phyloP scores from a whole-genome alignment of 2,797 vertebrate species.

The Salmo trutta region DNA sequence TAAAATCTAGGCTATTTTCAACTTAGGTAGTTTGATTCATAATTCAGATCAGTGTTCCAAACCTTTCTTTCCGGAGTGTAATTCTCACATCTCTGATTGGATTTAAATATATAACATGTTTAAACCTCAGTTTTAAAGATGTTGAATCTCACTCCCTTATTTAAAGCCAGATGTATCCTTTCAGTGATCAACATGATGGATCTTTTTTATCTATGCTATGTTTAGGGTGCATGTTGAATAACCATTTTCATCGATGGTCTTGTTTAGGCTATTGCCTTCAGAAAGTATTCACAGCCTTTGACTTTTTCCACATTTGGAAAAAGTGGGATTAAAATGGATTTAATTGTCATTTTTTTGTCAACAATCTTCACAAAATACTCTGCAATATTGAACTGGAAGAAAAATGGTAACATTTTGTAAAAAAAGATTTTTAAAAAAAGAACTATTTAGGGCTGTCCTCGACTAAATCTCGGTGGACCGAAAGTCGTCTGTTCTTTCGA shows the following conservation, averaged over 20 bases:
- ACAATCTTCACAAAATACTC: too few relatives aligned
- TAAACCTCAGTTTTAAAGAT: background rate
- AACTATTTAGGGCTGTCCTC: too few relatives aligned
- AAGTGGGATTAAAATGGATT: too few relatives aligned
- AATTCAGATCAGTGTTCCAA: background rate
- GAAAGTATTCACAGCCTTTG: too few relatives aligned
- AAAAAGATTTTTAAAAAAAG: too few relatives aligned
- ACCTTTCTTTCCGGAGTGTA: background rate
- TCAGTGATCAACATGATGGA: background rate
- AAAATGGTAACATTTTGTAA: too few relatives aligned
- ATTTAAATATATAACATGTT: background rate
- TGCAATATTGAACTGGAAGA: too few relatives aligned
- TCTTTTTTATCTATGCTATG: background rate
- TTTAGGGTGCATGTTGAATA: slow-evolving; percentile 7
- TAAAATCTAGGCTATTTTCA: background rate
- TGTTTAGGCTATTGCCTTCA: background rate
- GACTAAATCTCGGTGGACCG: too few relatives aligned
- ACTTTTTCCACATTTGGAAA: too few relatives aligned
- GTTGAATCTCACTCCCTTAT: too few relatives aligned
- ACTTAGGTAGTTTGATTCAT: background rate
- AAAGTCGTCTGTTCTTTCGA: too few relatives aligned
- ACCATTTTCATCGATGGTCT: background rate
- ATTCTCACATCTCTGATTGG: background rate
- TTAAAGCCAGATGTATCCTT: background rate
- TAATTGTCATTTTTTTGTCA: too few relatives aligned